These are phyloP conservation scores for Magallana nippona DNA, from an alignment of 2,888 invertebrate genomes.

Conservation along the genomic window DNA sequence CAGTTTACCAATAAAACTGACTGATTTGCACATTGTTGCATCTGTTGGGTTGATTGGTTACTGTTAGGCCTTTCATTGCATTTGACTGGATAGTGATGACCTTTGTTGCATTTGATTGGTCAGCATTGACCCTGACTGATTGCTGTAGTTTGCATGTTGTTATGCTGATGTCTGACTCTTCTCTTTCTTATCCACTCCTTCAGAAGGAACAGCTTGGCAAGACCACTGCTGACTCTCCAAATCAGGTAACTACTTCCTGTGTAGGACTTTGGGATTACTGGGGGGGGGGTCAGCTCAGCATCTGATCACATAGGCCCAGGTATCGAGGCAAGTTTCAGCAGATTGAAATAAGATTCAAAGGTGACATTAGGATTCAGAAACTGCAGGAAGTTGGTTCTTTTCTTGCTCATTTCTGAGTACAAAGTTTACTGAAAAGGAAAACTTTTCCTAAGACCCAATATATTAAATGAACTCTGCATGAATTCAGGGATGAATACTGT, in stretches of 20 bases:
- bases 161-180: slow-evolving; percentile 41
- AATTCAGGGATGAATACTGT: too few species aligned
- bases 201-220: slow-evolving; percentile 46
- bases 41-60: slow-evolving; percentile 19
- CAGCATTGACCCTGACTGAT: slow-evolving; percentile 16
- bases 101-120: slow-evolving; percentile 33
- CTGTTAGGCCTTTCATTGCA: not conserved
- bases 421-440: too few species aligned
- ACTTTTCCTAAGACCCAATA: too few species aligned
- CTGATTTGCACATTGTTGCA: not conserved
- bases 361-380: too few species aligned
- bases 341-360: too few species aligned
- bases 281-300: slow-evolving; percentile 11
- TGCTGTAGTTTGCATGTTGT: slow-evolving; percentile 42
- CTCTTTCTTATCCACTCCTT: slow-evolving; percentile 45
- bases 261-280: not conserved
- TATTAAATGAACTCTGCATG: too few species aligned
- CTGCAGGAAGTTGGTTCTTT: too few species aligned
- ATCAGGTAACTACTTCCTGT: slow-evolving; percentile 43
- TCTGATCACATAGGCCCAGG: not conserved
- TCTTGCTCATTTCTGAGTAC: too few species aligned
- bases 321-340: too few species aligned
- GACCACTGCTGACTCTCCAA: slow-evolving; percentile 42
- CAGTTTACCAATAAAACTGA: slow-evolving; percentile 1
- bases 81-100: not conserved